Evolutionary conservation across 2,888 invertebrate species (phyloP).

Genomic region (Pollenia angustigena): DNA sequence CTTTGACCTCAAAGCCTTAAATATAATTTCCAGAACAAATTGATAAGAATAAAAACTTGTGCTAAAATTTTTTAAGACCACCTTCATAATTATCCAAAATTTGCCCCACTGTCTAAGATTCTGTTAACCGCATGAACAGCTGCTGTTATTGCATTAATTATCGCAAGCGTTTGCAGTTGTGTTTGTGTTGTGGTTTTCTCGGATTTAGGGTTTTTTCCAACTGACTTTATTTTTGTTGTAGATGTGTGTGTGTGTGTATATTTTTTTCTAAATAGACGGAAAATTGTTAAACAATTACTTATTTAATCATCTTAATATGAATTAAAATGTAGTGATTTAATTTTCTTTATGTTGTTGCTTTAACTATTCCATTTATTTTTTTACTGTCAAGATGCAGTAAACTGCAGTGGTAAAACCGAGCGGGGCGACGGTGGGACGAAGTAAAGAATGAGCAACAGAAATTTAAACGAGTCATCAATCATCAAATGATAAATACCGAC

Average conservation of each 20-base stretch:
- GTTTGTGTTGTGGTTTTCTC: conserved; percentile 59
- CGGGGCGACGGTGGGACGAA: background rate
- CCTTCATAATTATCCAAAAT: background rate
- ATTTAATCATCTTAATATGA: conserved; percentile 71
- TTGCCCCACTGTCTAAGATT: conserved; percentile 3
- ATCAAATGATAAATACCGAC: conserved; percentile 81
- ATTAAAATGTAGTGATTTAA: conserved; percentile 68
- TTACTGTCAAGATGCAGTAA: background rate
- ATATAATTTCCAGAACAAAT: too few relatives aligned
- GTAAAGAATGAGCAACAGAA: conserved; percentile 38
- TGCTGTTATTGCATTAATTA: conserved; percentile 30
- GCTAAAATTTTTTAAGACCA: too few relatives aligned
- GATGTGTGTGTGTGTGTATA: background rate
- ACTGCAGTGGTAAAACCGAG: background rate
- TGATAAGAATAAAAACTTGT: too few relatives aligned
- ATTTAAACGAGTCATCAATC: conserved; percentile 80
- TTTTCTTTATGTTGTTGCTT: conserved; percentile 29
- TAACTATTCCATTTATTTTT: conserved; percentile 17
- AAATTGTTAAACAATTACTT: conserved; percentile 71
- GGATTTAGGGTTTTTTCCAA: conserved; percentile 52
- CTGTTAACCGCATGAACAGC: conserved; percentile 52
- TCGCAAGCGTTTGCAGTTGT: background rate
- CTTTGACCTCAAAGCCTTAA: too few relatives aligned
- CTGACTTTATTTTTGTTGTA: conserved; percentile 27
- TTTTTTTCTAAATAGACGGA: conserved; percentile 50